A percentile compares a stretch with the other conserved stretches of the same genome.
These are phyloP conservation scores for Drosophila bocki DNA, from an alignment of 1,140 invertebrate species.

Conservation along the genomic window DNA sequence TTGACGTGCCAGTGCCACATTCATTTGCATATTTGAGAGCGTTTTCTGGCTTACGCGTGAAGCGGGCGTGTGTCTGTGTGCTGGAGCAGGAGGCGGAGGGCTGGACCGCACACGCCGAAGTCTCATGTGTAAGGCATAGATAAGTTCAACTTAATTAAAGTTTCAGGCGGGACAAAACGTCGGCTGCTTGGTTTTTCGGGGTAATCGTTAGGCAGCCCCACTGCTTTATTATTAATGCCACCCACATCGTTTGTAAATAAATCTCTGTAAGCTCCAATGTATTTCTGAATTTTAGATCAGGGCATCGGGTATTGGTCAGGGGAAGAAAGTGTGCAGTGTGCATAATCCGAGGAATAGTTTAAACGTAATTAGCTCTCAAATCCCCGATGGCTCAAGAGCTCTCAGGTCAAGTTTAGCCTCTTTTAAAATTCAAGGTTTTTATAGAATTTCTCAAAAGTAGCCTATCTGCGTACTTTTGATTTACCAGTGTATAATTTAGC, in stretches of 20 bases:
- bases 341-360: conserved; percentile 4
- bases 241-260: conserved; percentile 24
- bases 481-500: neutral
- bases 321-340: neutral
- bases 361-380: conserved; percentile 2
- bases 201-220: conserved; percentile 34
- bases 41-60: conserved; percentile 47
- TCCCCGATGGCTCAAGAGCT: neutral
- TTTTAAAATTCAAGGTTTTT: neutral
- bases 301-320: neutral
- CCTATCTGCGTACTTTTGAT: neutral
- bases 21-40: conserved; percentile 80
- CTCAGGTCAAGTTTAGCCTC: neutral
- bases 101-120: conserved; percentile 26
- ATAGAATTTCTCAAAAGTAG: too few species aligned
- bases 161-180: conserved; percentile 71
- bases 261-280: conserved; percentile 9
- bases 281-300: conserved; percentile 14
- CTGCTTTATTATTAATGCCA: conserved; percentile 34
- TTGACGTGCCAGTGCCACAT: conserved; percentile 70
- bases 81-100: conserved; percentile 3
- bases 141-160: conserved; percentile 82
- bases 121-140: conserved; percentile 79
- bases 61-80: neutral
- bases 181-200: conserved; percentile 43